These are phyloP conservation scores for Anabacerthia variegaticeps DNA, from an alignment of 2,797 vertebrate species.

Conservation along the genomic window DNA sequence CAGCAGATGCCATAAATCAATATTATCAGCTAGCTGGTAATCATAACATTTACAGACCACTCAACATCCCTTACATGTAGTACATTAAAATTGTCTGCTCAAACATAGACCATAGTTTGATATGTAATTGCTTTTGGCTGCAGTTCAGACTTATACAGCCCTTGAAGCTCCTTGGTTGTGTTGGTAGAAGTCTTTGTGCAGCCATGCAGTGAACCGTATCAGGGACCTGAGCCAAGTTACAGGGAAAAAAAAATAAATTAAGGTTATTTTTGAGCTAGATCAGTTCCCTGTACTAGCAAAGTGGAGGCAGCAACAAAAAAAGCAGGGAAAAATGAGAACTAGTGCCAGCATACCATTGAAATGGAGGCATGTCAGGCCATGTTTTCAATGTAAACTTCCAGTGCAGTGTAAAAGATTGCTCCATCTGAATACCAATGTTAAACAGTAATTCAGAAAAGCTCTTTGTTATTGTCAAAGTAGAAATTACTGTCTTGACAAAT, in stretches of 20 bases:
- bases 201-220: slow-evolving; percentile 9
- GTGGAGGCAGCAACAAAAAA: not conserved
- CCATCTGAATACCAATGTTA: not conserved
- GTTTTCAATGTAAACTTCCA: slow-evolving; percentile 35
- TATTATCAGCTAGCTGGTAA: not conserved
- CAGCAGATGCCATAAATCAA: not conserved
- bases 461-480: not conserved
- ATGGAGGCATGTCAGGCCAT: not conserved
- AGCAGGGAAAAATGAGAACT: not conserved
- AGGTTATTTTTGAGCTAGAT: slow-evolving; percentile 16
- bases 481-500: slow-evolving; percentile 22
- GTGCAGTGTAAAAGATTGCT: not conserved
- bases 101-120: not conserved
- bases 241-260: not conserved
- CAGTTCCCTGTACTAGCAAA: not conserved
- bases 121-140: slow-evolving; percentile 46
- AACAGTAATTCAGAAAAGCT: not conserved
- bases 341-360: slow-evolving; percentile 8
- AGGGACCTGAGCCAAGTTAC: slow-evolving; percentile 17
- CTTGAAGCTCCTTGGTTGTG: slow-evolving; percentile 11
- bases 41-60: slow-evolving; percentile 26
- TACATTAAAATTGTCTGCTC: slow-evolving; percentile 40
- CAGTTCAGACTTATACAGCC: not conserved
- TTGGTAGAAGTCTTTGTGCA: slow-evolving; percentile 36
- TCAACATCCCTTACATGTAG: slow-evolving; percentile 4